Evolutionary conservation across 2,888 invertebrate species (phyloP).

Genomic region (Gisinianus flammeolus): DNA sequence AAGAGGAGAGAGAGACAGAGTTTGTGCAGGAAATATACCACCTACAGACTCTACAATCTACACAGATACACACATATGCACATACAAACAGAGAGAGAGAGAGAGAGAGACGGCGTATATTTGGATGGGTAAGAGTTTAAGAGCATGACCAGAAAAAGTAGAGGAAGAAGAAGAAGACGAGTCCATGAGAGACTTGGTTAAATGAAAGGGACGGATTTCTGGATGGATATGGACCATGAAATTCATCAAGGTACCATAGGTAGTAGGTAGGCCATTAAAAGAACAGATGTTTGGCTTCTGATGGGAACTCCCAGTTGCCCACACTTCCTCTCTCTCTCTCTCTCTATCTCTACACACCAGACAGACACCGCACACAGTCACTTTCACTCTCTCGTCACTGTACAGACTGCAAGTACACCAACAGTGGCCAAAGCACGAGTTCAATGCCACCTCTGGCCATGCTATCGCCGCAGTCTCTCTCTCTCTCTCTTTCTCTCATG

Average conservation of each 20-base stretch:
- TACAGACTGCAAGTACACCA: no score
- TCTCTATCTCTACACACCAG: neutral
- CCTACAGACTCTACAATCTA: no score
- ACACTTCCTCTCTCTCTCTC: neutral
- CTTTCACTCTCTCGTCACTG: neutral
- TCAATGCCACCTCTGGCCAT: no score
- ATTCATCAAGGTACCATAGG: conserved; percentile 27
- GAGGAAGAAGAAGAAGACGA: neutral
- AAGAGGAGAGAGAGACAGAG: neutral
- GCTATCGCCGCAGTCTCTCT: no score
- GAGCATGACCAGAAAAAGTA: neutral
- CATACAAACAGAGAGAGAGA: no score
- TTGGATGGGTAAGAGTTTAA: neutral
- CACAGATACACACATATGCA: neutral
- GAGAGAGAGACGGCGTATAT: neutral
- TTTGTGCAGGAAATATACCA: neutral
- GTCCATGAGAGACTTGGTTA: neutral
- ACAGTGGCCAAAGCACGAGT: neutral
- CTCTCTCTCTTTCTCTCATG: no score
- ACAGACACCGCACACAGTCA: neutral
- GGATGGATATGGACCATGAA: conserved; percentile 26
- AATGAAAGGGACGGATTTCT: conserved; percentile 14
- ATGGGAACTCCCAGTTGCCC: conserved; percentile 6
- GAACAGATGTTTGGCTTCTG: conserved; percentile 25
- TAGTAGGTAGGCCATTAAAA: conserved; percentile 13